Base-by-base conservation (phyloP, 1,140 invertebrate genomes). In the Drosophila watanabei region DNA sequence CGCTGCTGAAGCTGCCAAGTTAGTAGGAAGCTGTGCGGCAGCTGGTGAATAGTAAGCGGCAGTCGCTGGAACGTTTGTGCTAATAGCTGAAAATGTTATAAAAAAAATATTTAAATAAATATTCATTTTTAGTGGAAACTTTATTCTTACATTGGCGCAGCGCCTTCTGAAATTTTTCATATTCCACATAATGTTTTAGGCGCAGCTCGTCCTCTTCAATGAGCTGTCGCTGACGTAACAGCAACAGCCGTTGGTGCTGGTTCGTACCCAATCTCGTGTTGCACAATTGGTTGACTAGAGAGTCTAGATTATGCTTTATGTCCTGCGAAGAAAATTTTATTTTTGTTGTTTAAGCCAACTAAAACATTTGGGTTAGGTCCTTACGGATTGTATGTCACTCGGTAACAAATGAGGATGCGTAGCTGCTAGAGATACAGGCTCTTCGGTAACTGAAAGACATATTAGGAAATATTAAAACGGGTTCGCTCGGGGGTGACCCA, bases 151-250 rank as follows among this genome's bases (percentile, higher is more conserved):
- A 84, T 90, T 92, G 91, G 60, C 92, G 85, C 28, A 93, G 64
- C 18, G 91, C 81, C 64, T 93, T 93, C 43, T 93, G 91, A 54
- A 93, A 93, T 64, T 93, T 93, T 71, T 93, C 93, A 45, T 92
- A 93, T 83, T 93, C 93, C 58, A 93, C 93, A 72, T 92, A 93
- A 45, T 93, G 93, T 37, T 93, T 93, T 11, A 93, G 69, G 9
- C 93, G 82, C 57, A 93, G 56, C 59, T 93, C 93, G 69, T 93
- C 92, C 63, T 93, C 93, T 79, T 93, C 93, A 37, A 93, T 93
- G 20, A 93, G 80, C 62, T 93, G 93, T 33, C 93, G 90, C 61
- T 93, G 93, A n/a, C 93, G 79, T 41, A 93, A 59, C 9, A 93
- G 73, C 49, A 93, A 57, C 35, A 93, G 70, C 39, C 90, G 88